A percentile compares a stretch with the other conserved stretches of the same genome.
Conservation (phyloP, 2,113 vertebrate genomes). For the Hippoglossus stenolepis region DNA sequence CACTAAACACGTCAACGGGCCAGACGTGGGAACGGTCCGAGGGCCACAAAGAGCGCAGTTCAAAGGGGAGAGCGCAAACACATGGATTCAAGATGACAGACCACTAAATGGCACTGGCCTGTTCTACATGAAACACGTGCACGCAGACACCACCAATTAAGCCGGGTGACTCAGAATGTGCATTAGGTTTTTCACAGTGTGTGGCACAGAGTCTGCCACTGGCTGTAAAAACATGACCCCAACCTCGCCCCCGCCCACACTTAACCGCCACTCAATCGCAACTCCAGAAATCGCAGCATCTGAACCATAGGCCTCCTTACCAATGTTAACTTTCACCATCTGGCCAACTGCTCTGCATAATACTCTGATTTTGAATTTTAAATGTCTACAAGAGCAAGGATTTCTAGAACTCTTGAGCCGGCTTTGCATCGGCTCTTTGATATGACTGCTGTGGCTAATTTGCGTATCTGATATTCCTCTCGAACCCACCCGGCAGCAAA, state of each 20-base stretch:
- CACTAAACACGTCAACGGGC: slow-evolving; percentile 71
- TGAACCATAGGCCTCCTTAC: not conserved
- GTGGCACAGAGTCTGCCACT: no score
- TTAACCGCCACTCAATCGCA: not conserved
- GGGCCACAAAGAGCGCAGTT: slow-evolving; percentile 38
- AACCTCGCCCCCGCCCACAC: slow-evolving; percentile 17
- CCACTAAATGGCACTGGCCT: slow-evolving; percentile 23
- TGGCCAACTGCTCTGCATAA: slow-evolving; percentile 13
- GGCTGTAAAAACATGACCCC: slow-evolving; percentile 42
- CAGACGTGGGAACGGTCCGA: slow-evolving; percentile 53
- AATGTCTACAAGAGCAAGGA: slow-evolving; percentile 1
- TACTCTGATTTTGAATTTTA: slow-evolving; percentile 11
- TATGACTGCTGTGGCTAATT: slow-evolving; percentile 43
- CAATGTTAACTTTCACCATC: slow-evolving; percentile 32
- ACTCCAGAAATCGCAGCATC: not conserved
- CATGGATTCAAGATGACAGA: slow-evolving; percentile 69
- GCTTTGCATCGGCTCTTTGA: slow-evolving; percentile 35
- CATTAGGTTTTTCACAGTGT: not conserved
- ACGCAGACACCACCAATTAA: slow-evolving; percentile 50
- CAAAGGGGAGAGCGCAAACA: slow-evolving; percentile 56
- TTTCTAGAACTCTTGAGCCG: not conserved
- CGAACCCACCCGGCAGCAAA: slow-evolving; percentile 19
- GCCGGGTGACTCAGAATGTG: slow-evolving; percentile 16
- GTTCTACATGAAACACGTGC: slow-evolving; percentile 50
- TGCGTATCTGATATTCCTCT: slow-evolving; percentile 52